Evolutionary conservation across 1,140 invertebrate species (phyloP).

Genomic region (Battus philenor): DNA sequence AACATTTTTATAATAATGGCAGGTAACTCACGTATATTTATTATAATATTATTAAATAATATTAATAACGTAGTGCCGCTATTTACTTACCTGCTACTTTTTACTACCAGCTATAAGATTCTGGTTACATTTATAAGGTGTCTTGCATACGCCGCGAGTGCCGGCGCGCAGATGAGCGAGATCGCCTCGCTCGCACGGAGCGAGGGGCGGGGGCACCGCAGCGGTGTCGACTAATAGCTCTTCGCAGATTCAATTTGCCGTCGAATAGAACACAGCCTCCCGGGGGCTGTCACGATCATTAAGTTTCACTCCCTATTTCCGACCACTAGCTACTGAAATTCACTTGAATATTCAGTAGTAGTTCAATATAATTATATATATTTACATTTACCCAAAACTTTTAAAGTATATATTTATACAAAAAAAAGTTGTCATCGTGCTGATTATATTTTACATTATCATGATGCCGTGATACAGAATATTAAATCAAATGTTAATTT

Average conservation of each 20-base stretch:
- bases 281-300: constrained; percentile 55
- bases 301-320: constrained; percentile 43
- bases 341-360: too few relatives aligned
- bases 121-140: too few relatives aligned
- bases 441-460: too few relatives aligned
- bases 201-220: constrained; percentile 24
- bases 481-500: neutral
- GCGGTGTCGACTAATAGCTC: constrained; percentile 61
- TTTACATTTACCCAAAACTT: too few relatives aligned
- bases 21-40: too few relatives aligned
- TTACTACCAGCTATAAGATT: too few relatives aligned
- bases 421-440: neutral
- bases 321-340: constrained; percentile 30
- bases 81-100: too few relatives aligned
- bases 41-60: too few relatives aligned
- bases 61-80: too few relatives aligned
- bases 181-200: constrained; percentile 40
- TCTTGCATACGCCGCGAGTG: neutral
- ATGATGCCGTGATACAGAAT: too few relatives aligned
- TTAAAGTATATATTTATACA: neutral
- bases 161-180: constrained; percentile 27
- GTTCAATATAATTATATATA: too few relatives aligned
- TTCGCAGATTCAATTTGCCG: constrained; percentile 64
- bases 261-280: constrained; percentile 56
- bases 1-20: too few relatives aligned